Percentiles rank a stretch among this genome's conserved stretches.
phyloP scores from a whole-genome alignment of 2,888 invertebrate species.

The Andrena praecox region DNA sequence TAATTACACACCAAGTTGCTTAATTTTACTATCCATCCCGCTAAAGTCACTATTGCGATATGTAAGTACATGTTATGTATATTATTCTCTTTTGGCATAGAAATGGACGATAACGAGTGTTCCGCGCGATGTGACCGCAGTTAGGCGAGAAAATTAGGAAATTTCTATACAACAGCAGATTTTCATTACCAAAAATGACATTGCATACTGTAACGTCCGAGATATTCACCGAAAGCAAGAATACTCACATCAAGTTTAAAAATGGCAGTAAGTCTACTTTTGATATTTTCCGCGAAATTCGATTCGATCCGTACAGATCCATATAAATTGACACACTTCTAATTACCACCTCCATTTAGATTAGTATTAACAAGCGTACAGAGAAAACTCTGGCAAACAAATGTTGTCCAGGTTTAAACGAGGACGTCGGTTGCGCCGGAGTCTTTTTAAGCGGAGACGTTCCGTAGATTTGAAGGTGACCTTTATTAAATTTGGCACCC shows the following conservation, averaged over 20 bases:
- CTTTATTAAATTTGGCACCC: too few species aligned
- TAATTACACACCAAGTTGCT: background rate
- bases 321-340: background rate
- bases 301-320: background rate
- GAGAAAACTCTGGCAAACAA: too few species aligned
- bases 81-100: slow-evolving; percentile 12
- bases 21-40: background rate
- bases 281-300: background rate
- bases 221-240: slow-evolving; percentile 89
- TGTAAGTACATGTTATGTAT: background rate
- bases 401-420: too few species aligned
- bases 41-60: background rate
- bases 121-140: background rate
- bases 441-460: too few species aligned
- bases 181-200: slow-evolving; percentile 36
- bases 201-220: slow-evolving; percentile 89
- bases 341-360: background rate
- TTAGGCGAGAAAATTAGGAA: background rate
- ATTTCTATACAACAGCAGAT: background rate
- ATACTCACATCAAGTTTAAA: slow-evolving; percentile 76
- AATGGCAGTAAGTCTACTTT: slow-evolving; percentile 81
- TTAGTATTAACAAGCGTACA: too few species aligned
- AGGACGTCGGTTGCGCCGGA: too few species aligned
- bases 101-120: background rate
- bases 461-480: too few species aligned